Conservation (phyloP, 2,888 invertebrate species). For the Aspidapion aeneum region DNA sequence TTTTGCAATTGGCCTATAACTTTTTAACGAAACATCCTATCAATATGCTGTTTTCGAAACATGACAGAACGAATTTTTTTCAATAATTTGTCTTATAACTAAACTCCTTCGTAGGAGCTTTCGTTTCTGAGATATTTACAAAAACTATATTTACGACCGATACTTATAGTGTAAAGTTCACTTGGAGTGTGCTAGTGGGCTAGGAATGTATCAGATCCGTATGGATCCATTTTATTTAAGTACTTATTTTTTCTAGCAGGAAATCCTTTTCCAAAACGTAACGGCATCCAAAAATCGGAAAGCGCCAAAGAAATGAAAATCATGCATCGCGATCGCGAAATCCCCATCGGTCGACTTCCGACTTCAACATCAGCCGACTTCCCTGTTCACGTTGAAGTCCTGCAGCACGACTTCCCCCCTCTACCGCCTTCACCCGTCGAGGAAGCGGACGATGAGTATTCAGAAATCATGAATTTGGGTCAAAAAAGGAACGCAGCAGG, state of each 20-base stretch:
- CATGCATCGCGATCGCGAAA: slow-evolving; percentile 48
- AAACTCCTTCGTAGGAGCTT: too few relatives aligned
- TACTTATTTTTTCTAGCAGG: slow-evolving; percentile 32
- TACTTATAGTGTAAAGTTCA: too few relatives aligned
- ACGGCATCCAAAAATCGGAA: slow-evolving; percentile 71
- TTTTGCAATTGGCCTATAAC: too few relatives aligned
- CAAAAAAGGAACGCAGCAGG: slow-evolving; percentile 46
- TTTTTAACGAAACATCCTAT: too few relatives aligned
- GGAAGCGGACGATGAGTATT: slow-evolving; percentile 73
- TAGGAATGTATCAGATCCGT: too few relatives aligned
- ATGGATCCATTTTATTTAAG: too few relatives aligned
- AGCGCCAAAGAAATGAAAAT: slow-evolving; percentile 70
- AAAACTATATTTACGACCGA: too few relatives aligned
- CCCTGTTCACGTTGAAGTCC: slow-evolving; percentile 62
- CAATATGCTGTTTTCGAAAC: too few relatives aligned
- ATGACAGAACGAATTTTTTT: too few relatives aligned
- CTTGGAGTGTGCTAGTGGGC: too few relatives aligned
- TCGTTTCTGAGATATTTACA: too few relatives aligned
- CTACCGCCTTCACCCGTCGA: slow-evolving; percentile 81
- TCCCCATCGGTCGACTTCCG: slow-evolving; percentile 34
- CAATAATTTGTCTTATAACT: too few relatives aligned
- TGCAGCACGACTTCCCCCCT: slow-evolving; percentile 70
- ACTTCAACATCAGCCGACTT: slow-evolving; percentile 54
- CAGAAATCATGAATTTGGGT: slow-evolving; percentile 59
- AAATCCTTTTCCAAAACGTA: slow-evolving; percentile 53